Percentiles rank a stretch among this genome's conserved stretches.
Evolutionary conservation across 2,113 vertebrate genomes (phyloP).

Genomic region (Spheniscus mendiculus): DNA sequence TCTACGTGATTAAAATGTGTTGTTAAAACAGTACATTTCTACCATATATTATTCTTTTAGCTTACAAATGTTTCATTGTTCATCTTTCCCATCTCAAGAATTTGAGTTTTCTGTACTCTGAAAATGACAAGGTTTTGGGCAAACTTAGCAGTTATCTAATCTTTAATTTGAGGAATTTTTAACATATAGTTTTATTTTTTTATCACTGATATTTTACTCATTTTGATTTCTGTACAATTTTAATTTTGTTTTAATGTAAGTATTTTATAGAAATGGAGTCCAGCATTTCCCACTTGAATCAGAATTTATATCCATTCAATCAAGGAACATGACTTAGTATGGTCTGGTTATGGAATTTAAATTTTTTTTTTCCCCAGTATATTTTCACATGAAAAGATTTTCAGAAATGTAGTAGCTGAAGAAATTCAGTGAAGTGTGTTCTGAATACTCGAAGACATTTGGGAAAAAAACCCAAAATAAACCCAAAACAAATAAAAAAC

Average conservation of each 20-base stretch:
- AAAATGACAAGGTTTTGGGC: neutral
- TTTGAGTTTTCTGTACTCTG: neutral
- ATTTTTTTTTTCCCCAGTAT: neutral
- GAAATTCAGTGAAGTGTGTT: neutral
- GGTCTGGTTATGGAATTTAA: neutral
- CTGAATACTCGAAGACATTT: neutral
- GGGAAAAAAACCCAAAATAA: fast-evolving
- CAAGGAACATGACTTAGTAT: neutral
- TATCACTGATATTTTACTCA: neutral
- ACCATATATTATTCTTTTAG: neutral
- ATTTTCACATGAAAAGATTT: neutral
- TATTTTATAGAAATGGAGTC: neutral
- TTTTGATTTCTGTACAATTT: neutral
- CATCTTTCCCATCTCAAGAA: neutral
- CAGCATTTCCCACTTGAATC: neutral
- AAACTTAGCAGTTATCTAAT: neutral
- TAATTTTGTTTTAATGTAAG: neutral
- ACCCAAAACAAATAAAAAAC: neutral
- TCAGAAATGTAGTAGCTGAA: neutral
- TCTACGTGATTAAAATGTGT: neutral
- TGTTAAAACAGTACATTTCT: neutral
- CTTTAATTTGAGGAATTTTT: neutral
- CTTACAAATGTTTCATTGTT: neutral
- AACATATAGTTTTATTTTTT: neutral
- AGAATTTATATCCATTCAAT: neutral